Base-by-base conservation (phyloP, 2,888 invertebrate genomes). In the Neoitamus cyanurus region DNA sequence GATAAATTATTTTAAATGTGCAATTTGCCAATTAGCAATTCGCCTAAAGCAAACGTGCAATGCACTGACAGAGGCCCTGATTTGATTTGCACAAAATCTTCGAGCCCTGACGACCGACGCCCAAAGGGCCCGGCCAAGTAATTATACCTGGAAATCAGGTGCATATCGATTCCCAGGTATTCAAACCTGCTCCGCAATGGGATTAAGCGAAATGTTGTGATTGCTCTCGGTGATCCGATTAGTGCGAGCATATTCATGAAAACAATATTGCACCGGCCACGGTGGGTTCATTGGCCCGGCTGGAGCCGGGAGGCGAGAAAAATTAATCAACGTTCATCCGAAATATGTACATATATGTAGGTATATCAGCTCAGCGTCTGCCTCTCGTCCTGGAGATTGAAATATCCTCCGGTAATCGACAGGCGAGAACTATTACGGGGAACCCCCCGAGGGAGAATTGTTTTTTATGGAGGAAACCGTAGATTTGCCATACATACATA, bases 401-500 rank as follows among this genome's bases (percentile, higher is more conserved):
- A 48, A 48, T 46, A 78, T 30, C 78, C 28, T 46, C 15, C 78
- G n/a, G 30, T 46, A 82, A 82, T 82, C 69, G 37, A 36, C 82
- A 82, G 34, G 4, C 69, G 20, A 58, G 25, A 68, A 69, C 82
- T 82, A 82, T 69, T 82, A 69, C 69, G 37, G 36, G 11, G 37
- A 68, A 31, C 36, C 82, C 69, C 34, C 36, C 6, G 13, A 82
- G 82, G 69, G 69, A 36, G 69, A 36, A 82, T 82, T 82, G 82
- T 82, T 82, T 82, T 82, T 82, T 82, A 82, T 37, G 68, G 69
- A 7, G 37, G 28, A 82, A 82, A 69, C 20, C 69, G 13, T n/a
- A 82, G 37, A 82, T 82, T 82, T 82, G 36, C 46, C 42, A n/a
- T 78, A n/a, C n/a, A n/a, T n/a, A n/a, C n/a, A n/a, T n/a, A n/a